Percentiles rank a stretch among this genome's conserved stretches.
phyloP scores from a whole-genome alignment of 1,140 invertebrate genomes.

The Apocrypta bakeri region DNA sequence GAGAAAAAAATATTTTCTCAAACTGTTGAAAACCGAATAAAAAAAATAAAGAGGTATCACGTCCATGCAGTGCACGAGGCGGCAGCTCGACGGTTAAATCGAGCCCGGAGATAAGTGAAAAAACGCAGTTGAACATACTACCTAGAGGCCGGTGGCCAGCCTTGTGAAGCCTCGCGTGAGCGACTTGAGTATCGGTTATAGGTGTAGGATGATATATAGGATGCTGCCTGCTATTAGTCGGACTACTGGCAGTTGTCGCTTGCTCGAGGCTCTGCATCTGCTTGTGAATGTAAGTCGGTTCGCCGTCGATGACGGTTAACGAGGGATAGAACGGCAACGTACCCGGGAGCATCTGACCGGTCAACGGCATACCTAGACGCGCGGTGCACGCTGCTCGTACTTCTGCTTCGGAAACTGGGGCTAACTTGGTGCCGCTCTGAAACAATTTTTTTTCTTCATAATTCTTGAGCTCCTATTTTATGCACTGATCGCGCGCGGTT shows the following conservation, averaged over 20 bases:
- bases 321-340: constrained; percentile 86
- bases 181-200: constrained; percentile 81
- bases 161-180: constrained; percentile 85
- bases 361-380: constrained; percentile 82
- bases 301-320: constrained; percentile 78
- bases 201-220: constrained; percentile 67
- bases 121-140: constrained; percentile 71
- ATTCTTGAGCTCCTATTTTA: too few species aligned
- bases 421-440: constrained; percentile 75
- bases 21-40: too few species aligned
- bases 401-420: constrained; percentile 85
- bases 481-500: too few species aligned
- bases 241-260: constrained; percentile 53
- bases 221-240: constrained; percentile 61
- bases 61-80: constrained; percentile 10
- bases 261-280: constrained; percentile 79
- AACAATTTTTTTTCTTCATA: not conserved
- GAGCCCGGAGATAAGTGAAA: not conserved
- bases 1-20: not conserved
- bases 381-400: constrained; percentile 83
- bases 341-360: constrained; percentile 82
- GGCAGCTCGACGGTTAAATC: not conserved
- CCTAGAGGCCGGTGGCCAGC: constrained; percentile 87
- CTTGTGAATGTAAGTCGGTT: constrained; percentile 76
- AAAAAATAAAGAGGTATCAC: not conserved